Base-by-base conservation (phyloP, 2,113 vertebrate species). In the Apodemus sylvaticus region DNA sequence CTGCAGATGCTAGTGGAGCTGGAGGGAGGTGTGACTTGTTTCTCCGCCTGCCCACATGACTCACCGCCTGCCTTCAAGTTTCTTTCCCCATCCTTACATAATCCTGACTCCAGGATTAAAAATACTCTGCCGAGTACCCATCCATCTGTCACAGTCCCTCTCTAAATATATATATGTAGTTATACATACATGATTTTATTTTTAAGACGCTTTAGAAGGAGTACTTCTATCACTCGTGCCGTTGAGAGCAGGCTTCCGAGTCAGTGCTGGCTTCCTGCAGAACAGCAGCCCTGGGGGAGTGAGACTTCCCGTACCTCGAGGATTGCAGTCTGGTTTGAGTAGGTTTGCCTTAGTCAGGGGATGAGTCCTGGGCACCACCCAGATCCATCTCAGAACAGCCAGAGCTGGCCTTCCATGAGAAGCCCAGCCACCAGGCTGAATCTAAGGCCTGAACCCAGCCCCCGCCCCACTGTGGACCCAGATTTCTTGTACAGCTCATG, bases 41-140 rank as follows among this genome's bases (percentile, higher is more conserved):
- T 97, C 96, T 85, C 68, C 39, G 93, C 94, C 90, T 70, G 71
- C 92, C 97, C 97, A 86, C 90, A 96, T 98, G 97, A 97, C 96
- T 98, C 96, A 97, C 96, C 94, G 96, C 95, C 96, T 97, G 97
- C 95, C 97, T 97, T 90, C 58, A 36, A 58, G 90, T 83, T 81
- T 91, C 97, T 94, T 79, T 98, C 94, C 81, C 97, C 62, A 58
- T 89, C 92, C 11, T 98, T 98, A 97, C 66, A 71, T 98, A 98
- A 98, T 95, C 62, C 3, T 62, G 68, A 77, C 96, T 97, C 16
- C 19, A 85, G 91, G 94, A 97, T 98, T 98, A 97, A 98, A 98
- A 97, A 98, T 98, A 98, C 62, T 74, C 22, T 51, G 74, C 97
- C 96, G 97, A 98, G 73, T 94, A 97, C 93, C 96, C 31, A 55